Base-by-base conservation (phyloP, 2,888 invertebrate species). In the Brassicogethes aeneus region DNA sequence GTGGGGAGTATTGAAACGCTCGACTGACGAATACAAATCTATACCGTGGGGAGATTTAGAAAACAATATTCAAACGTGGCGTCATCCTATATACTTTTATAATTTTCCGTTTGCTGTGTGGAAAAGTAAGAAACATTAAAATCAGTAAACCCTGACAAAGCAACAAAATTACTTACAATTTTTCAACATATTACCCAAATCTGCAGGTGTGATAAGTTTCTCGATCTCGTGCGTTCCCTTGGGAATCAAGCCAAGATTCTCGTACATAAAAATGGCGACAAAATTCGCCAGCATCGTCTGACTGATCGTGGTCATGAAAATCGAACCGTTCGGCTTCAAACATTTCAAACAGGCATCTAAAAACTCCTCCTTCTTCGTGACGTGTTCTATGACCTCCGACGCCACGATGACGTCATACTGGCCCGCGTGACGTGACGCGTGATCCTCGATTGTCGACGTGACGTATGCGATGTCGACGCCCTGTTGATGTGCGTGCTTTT, bases 341-440 rank as follows among this genome's bases (percentile, higher is more conserved):
- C n/a, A n/a, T n/a, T n/a, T n/a, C n/a, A n/a, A n/a, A 59, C 86
- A 85, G 2, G 76, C 69, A 37, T 75, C 69, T 0, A 94, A 59
- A 61, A 94, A 88, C 1, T 72, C 52, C 12, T 78, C 74, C 50
- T 84, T 77, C 55, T 90, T 77, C 2, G 74, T 70, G 0, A 94
- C 84, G 69, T 95, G 94, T 64, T 95, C 95, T 43, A 94, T 70
- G 0, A 94, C 83, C 72, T 95, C 95, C 0, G 93, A 93, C 0
- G 85, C 79, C 0, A 94, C 77, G 1, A 95, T 79, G 0, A 79
- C 89, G 70, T 95, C 92, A 64, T 85, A 94, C 23, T 62, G 56
- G 37, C 74, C 71, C 2, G 51, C 41, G 52, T 72, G 64, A 1
- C 66, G 51, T 15, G 61, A 17, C 0, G 47, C 44, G 48, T 61